Percentiles rank a stretch among this genome's conserved stretches.
Conservation (phyloP, 2,888 invertebrate genomes). For the Anthrax anthrax region DNA sequence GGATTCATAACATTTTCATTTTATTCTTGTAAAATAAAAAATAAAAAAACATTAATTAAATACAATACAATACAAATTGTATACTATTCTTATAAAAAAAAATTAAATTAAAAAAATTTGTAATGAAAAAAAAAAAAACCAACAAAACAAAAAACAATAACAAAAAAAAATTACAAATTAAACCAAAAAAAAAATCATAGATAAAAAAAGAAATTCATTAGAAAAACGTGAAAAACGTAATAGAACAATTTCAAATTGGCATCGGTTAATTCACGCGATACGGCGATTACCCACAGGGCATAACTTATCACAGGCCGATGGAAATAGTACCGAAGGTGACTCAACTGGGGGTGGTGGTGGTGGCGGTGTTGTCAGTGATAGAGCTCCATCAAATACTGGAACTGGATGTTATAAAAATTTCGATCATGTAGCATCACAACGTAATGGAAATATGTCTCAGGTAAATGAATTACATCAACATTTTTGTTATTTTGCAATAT, state of each 20-base stretch:
- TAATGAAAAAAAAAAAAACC: constrained; percentile 3
- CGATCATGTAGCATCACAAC: constrained; percentile 44
- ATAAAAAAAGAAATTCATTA: constrained; percentile 10
- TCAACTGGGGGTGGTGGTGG: constrained; percentile 21
- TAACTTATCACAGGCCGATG: constrained; percentile 80
- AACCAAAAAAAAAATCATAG: constrained; percentile 3
- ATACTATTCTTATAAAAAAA: no score
- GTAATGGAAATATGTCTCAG: constrained; percentile 29
- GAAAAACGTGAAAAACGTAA: constrained; percentile 35
- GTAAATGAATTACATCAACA: constrained; percentile 24
- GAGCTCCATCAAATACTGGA: constrained; percentile 56
- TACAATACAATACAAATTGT: no score
- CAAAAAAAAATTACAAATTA: neutral
- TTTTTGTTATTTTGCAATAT: no score
- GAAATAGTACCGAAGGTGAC: constrained; percentile 58
- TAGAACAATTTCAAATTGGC: constrained; percentile 36
- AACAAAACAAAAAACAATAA: neutral
- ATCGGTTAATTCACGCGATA: constrained; percentile 36
- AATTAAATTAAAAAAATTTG: neutral
- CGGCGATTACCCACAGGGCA: constrained; percentile 55
- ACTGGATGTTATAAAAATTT: constrained; percentile 66
- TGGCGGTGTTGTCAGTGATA: constrained; percentile 22
- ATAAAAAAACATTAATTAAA: no score
- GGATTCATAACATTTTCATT: no score
- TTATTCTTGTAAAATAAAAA: no score